Evolutionary conservation across 2,113 vertebrate genomes (phyloP).

Genomic region (Aphyosemion australe): DNA sequence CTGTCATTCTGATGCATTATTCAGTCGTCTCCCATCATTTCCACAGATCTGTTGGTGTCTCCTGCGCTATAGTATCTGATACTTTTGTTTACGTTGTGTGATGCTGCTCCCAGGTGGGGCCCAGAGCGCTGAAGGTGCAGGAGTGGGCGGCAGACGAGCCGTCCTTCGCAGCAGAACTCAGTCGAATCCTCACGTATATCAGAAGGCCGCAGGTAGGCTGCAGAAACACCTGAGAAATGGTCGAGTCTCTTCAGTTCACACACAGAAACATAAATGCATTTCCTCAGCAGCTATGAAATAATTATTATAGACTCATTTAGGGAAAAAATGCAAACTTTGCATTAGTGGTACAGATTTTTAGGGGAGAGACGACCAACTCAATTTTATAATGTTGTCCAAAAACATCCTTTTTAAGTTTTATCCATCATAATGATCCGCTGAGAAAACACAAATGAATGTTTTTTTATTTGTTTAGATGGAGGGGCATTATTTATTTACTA

Average conservation of each 20-base stretch:
- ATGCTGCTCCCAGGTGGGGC: slow-evolving; percentile 53
- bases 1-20: slow-evolving; percentile 46
- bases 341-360: neutral
- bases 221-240: neutral
- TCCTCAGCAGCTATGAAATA: no score
- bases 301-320: neutral
- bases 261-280: neutral
- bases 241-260: no score
- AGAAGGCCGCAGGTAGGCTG: slow-evolving; percentile 69
- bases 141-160: slow-evolving; percentile 51
- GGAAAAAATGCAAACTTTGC: neutral
- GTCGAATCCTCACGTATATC: slow-evolving; percentile 63
- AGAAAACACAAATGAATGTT: no score
- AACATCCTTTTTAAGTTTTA: no score
- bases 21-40: slow-evolving; percentile 21
- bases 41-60: slow-evolving; percentile 5
- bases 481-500: no score
- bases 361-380: no score
- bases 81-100: slow-evolving; percentile 16
- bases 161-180: slow-evolving; percentile 64
- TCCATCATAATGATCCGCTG: no score
- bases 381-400: no score
- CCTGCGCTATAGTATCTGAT: neutral
- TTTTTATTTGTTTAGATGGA: no score
- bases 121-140: slow-evolving; percentile 48